phyloP scores from a whole-genome alignment of 2,888 invertebrate species.

The Eupithecia subfuscata region DNA sequence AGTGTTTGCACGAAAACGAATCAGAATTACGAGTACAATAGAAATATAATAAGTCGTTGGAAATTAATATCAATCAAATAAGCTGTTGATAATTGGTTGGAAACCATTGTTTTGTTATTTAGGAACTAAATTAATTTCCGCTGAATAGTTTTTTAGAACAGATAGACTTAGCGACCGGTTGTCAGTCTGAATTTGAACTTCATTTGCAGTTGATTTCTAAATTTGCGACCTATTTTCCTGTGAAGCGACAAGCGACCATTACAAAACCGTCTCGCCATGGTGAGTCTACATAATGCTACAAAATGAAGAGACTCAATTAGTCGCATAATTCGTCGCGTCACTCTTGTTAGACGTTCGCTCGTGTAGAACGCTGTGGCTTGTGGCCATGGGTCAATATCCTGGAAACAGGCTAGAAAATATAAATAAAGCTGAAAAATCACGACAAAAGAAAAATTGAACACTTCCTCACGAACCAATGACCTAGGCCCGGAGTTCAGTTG shows the following conservation, averaged over 20 bases:
- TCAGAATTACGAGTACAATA: no score
- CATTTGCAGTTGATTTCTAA: neutral
- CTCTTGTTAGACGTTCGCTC: neutral
- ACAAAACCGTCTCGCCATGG: neutral
- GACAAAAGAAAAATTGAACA: no score
- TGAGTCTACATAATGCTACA: neutral
- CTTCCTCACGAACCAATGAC: neutral
- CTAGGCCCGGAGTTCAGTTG: neutral
- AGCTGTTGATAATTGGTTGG: no score
- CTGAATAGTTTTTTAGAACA: neutral
- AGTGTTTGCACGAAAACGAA: no score
- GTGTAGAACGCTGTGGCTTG: neutral
- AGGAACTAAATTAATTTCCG: neutral
- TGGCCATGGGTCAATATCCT: neutral
- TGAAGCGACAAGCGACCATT: neutral
- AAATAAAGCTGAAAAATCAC: neutral
- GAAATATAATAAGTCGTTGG: no score
- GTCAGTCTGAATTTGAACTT: neutral
- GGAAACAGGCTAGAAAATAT: neutral
- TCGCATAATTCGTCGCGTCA: conserved; percentile 4
- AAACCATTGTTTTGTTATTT: neutral
- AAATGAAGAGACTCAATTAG: conserved; percentile 9
- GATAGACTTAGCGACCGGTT: neutral
- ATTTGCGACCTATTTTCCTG: neutral
- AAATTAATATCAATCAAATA: no score